These are phyloP conservation scores for Phaetusa simplex DNA, from an alignment of 2,113 vertebrate genomes.

Conservation along the genomic window DNA sequence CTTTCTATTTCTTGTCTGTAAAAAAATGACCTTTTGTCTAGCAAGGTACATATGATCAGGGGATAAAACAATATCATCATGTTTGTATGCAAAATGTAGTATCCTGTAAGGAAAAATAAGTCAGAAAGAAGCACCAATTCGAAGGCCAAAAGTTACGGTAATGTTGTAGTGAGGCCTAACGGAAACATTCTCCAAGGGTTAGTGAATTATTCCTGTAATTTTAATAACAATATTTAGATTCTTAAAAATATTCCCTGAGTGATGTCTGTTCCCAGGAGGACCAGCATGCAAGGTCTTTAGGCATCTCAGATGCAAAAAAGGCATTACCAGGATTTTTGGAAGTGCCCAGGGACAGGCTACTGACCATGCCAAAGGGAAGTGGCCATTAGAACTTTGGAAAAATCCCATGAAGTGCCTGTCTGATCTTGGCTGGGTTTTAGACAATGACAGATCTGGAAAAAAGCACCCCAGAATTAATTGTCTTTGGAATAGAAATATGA, in stretches of 20 bases:
- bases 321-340: neutral
- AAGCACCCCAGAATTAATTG: neutral
- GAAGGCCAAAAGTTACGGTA: neutral
- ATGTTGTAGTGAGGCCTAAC: neutral
- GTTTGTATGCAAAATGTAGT: neutral
- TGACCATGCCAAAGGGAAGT: neutral
- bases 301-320: neutral
- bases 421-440: neutral
- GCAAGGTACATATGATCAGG: neutral
- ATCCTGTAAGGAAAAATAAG: neutral
- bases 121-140: neutral
- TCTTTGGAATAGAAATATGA: neutral
- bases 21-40: neutral
- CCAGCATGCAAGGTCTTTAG: neutral
- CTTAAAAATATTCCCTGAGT: neutral
- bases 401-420: neutral
- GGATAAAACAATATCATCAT: neutral
- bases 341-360: neutral
- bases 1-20: neutral
- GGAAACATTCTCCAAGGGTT: neutral
- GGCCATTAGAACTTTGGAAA: neutral
- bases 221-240: neutral
- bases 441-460: neutral
- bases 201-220: neutral
- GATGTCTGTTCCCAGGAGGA: neutral